Evolutionary conservation across 2,888 invertebrate genomes (phyloP).

Genomic region (Tanypteryx hageni): DNA sequence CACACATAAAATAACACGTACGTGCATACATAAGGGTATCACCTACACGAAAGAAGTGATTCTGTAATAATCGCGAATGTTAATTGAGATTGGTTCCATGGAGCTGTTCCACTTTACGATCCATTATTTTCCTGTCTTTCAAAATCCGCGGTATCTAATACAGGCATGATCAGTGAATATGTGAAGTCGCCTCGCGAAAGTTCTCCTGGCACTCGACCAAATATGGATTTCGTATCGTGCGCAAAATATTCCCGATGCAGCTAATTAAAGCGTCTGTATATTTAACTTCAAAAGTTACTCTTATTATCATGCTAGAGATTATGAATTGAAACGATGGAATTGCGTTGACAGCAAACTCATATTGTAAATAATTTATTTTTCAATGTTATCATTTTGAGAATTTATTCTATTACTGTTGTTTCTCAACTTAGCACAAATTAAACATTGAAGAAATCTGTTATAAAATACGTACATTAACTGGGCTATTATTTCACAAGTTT

Average conservation of each 20-base stretch:
- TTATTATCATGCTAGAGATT: too few species aligned
- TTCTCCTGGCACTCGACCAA: neutral
- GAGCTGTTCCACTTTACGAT: neutral
- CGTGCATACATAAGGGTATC: neutral
- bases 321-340: too few species aligned
- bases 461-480: too few species aligned
- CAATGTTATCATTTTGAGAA: too few species aligned
- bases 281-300: neutral
- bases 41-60: too few species aligned
- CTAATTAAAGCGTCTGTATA: slow-evolving; percentile 29
- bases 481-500: too few species aligned
- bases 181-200: neutral
- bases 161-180: neutral
- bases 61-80: neutral
- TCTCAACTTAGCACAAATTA: too few species aligned
- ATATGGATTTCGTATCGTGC: neutral
- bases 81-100: too few species aligned
- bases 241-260: neutral
- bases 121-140: neutral
- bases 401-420: too few species aligned
- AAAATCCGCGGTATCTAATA: neutral
- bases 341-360: too few species aligned
- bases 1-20: neutral
- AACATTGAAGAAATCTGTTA: too few species aligned
- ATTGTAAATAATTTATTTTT: too few species aligned